Percentiles rank a stretch among this genome's conserved stretches.
Conservation (phyloP, 2,113 vertebrate species). For the Polyodon spathula region DNA sequence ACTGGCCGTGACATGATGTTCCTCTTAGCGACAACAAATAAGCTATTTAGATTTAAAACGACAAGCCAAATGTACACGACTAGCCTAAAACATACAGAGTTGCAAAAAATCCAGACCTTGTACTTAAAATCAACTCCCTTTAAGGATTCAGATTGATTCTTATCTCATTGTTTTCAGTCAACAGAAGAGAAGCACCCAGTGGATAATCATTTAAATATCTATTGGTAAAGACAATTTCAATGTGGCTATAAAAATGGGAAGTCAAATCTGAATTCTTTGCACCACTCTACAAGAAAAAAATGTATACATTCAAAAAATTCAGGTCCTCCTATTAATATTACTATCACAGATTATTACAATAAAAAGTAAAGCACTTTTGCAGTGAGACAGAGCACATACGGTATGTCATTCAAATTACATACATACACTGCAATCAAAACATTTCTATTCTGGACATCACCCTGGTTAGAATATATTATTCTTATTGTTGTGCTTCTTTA, state of each 20-base stretch:
- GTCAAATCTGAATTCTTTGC: not conserved
- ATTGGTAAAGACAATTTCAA: not conserved
- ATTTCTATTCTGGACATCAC: not conserved
- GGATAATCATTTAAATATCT: not conserved
- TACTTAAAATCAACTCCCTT: not conserved
- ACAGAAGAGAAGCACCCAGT: no score
- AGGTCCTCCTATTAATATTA: not conserved
- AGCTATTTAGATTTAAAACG: not conserved
- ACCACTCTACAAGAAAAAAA: not conserved
- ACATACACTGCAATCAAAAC: not conserved
- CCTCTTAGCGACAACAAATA: not conserved
- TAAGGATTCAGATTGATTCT: not conserved
- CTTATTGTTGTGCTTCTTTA: slow-evolving; percentile 1
- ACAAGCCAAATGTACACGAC: not conserved
- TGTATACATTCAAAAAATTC: not conserved
- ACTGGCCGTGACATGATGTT: no score
- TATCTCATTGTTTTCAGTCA: no score
- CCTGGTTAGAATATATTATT: slow-evolving; percentile 21
- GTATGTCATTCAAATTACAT: not conserved
- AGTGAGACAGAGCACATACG: not conserved
- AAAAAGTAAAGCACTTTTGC: not conserved
- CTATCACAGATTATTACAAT: not conserved
- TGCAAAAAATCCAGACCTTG: not conserved
- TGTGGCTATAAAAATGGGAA: not conserved
- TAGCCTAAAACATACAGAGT: not conserved